phyloP scores from a whole-genome alignment of 2,888 invertebrate genomes.

The Drosophila lacicola region DNA sequence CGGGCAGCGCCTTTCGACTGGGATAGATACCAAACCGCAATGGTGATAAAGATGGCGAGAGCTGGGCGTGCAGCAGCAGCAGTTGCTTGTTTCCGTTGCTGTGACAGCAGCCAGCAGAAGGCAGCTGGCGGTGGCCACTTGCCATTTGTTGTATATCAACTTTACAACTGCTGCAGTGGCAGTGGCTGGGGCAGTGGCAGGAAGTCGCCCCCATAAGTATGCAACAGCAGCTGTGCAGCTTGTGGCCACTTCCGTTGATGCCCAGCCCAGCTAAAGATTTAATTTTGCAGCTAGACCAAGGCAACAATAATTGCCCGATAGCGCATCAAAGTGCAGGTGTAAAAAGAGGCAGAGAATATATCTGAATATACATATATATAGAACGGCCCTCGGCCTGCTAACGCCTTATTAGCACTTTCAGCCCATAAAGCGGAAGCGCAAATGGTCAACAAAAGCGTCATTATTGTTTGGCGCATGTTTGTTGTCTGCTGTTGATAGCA shows the following conservation, averaged over 20 bases:
- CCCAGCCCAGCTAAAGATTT: conserved; percentile 34
- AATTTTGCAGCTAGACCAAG: conserved; percentile 31
- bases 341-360: conserved; percentile 1
- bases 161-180: conserved; percentile 25
- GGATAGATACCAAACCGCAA: conserved; percentile 40
- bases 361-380: conserved; percentile 17
- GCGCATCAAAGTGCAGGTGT: conserved; percentile 20
- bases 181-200: conserved; percentile 19
- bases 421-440: conserved; percentile 75
- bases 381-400: conserved; percentile 22
- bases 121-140: conserved; percentile 28
- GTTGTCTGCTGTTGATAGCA: conserved; percentile 69
- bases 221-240: conserved; percentile 44
- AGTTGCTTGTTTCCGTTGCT: conserved; percentile 42
- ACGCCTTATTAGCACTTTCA: conserved; percentile 76
- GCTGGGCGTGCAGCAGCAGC: conserved; percentile 22
- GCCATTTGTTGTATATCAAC: conserved; percentile 54
- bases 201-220: conserved; percentile 50
- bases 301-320: conserved; percentile 27
- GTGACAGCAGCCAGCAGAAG: conserved; percentile 41
- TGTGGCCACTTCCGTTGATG: conserved; percentile 48
- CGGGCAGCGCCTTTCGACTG: neutral
- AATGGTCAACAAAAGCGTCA: conserved; percentile 79
- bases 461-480: conserved; percentile 77
- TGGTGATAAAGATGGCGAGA: conserved; percentile 39